phyloP scores from a whole-genome alignment of 2,113 vertebrate species.

The Tachysurus fulvidraco region DNA sequence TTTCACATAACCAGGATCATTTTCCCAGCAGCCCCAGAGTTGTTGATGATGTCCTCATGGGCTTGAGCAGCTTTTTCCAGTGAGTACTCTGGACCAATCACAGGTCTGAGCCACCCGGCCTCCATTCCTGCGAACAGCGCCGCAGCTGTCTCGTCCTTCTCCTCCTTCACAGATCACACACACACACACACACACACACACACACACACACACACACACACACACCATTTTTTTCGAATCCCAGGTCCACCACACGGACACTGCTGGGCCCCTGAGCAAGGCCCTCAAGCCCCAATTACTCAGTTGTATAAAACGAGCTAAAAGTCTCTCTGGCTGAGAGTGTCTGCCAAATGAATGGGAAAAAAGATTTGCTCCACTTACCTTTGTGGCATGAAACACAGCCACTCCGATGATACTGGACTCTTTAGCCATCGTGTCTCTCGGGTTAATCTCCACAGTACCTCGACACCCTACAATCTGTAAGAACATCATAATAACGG shows the following conservation, averaged over 20 bases:
- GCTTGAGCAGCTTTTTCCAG: slow-evolving; percentile 73
- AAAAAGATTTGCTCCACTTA: slow-evolving; percentile 57
- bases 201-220: not conserved
- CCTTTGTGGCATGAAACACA: slow-evolving; percentile 75
- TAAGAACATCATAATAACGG: not conserved
- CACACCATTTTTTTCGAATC: too few relatives aligned
- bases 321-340: too few relatives aligned
- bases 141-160: slow-evolving; percentile 65
- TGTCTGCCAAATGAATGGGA: not conserved
- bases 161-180: slow-evolving; percentile 67
- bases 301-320: too few relatives aligned
- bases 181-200: slow-evolving; percentile 1
- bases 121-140: slow-evolving; percentile 75
- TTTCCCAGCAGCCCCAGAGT: slow-evolving; percentile 76
- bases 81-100: slow-evolving; percentile 70
- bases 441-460: slow-evolving; percentile 83
- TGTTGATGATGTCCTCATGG: slow-evolving; percentile 76
- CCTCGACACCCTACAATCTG: slow-evolving; percentile 88
- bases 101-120: slow-evolving; percentile 78
- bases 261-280: too few relatives aligned
- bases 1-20: slow-evolving; percentile 74
- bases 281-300: too few relatives aligned
- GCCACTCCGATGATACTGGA: slow-evolving; percentile 80
- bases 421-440: slow-evolving; percentile 86
- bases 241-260: too few relatives aligned